Evolutionary conservation across 2,113 vertebrate species (phyloP).

Genomic region (Anthoscopus minutus): DNA sequence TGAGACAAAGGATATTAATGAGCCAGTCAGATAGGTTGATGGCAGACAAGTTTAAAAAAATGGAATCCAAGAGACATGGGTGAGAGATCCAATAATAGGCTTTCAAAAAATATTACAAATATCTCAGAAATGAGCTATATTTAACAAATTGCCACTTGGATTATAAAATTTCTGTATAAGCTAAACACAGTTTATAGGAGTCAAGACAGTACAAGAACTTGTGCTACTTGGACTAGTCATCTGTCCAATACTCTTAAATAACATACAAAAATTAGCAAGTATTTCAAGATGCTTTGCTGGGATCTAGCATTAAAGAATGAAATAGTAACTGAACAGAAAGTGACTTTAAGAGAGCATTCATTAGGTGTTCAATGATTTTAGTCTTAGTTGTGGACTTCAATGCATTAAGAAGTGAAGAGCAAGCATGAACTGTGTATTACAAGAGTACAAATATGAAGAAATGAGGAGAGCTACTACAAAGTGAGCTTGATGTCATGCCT

Average conservation of each 20-base stretch:
- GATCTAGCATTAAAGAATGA: not conserved
- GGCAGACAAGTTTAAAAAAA: not conserved
- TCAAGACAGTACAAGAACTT: not conserved
- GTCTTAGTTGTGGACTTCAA: not conserved
- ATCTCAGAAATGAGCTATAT: not conserved
- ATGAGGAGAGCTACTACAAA: not conserved
- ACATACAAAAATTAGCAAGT: not conserved
- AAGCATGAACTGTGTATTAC: not conserved
- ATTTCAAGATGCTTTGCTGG: not conserved
- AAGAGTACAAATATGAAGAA: not conserved
- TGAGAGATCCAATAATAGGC: not conserved
- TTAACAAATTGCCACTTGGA: not conserved
- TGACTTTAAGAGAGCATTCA: not conserved
- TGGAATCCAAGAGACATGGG: not conserved
- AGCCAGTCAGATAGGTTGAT: not conserved
- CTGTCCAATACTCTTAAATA: not conserved
- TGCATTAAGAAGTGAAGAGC: not conserved
- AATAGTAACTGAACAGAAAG: not conserved
- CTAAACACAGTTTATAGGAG: not conserved
- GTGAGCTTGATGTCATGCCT: not conserved
- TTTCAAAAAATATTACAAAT: not conserved
- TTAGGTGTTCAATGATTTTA: not conserved
- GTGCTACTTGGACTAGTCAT: not conserved
- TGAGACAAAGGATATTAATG: constrained; percentile 30
- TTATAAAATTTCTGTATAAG: not conserved